Conservation (phyloP, 1,140 invertebrate species). For the Trichomalopsis sarcophagae region DNA sequence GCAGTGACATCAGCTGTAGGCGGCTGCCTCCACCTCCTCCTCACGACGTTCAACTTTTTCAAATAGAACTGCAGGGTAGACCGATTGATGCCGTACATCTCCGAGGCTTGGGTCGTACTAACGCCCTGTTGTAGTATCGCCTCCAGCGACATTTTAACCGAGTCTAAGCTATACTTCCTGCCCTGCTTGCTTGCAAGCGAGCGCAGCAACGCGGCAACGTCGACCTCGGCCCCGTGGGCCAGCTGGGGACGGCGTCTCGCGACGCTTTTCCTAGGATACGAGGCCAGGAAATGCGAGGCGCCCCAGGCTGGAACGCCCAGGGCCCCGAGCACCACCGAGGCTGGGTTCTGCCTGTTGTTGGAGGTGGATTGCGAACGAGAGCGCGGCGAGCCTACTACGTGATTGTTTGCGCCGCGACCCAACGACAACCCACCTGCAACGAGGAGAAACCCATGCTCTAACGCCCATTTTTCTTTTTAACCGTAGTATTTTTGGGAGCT, state of each 20-base stretch:
- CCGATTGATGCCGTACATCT: conserved; percentile 76
- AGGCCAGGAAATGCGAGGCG: conserved; percentile 35
- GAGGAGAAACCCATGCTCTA: conserved; percentile 73
- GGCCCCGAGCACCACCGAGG: background rate
- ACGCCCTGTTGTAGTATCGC: conserved; percentile 75
- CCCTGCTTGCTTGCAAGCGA: conserved; percentile 72
- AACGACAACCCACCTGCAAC: conserved; percentile 69
- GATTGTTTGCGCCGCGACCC: conserved; percentile 29
- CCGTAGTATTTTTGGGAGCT: background rate
- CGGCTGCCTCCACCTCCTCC: conserved; percentile 67
- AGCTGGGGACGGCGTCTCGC: conserved; percentile 49
- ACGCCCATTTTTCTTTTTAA: conserved; percentile 34
- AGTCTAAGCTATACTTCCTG: conserved; percentile 75
- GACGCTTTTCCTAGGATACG: background rate
- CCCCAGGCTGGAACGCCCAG: conserved; percentile 10
- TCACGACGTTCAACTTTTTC: conserved; percentile 76
- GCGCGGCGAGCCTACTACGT: conserved; percentile 15
- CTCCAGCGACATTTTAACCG: conserved; percentile 75
- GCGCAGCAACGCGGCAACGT: conserved; percentile 71
- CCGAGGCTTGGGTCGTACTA: conserved; percentile 75
- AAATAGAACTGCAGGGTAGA: conserved; percentile 77
- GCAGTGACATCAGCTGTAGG: background rate
- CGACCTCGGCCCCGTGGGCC: conserved; percentile 63
- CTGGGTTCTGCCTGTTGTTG: background rate
- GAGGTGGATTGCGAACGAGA: conserved; percentile 5